phyloP scores from a whole-genome alignment of 2,888 invertebrate genomes.

The Campopleginae sp. region DNA sequence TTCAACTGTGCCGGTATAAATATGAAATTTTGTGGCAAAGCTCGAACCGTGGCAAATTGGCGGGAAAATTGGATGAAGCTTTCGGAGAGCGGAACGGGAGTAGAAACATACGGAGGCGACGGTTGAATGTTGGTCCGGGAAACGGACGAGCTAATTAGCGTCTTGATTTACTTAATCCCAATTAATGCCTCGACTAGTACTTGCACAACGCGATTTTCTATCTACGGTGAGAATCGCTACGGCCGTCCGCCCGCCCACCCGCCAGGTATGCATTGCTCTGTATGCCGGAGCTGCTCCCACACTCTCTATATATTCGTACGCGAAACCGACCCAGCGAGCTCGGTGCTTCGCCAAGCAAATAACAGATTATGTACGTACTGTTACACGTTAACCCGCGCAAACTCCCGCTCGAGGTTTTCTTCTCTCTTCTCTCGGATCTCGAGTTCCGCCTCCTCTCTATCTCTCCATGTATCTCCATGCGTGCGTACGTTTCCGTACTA shows the following conservation, averaged over 20 bases:
- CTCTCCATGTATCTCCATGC: neutral
- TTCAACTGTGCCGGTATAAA: constrained; percentile 59
- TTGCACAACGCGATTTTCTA: constrained; percentile 66
- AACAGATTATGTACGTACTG: constrained; percentile 82
- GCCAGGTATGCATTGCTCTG: constrained; percentile 8
- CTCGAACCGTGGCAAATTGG: constrained; percentile 72
- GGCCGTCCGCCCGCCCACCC: constrained; percentile 10
- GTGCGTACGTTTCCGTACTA: constrained; percentile 11
- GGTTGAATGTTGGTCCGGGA: constrained; percentile 67
- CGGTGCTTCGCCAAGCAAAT: constrained; percentile 80
- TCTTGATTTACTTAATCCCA: constrained; percentile 85
- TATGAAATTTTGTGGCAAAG: constrained; percentile 61
- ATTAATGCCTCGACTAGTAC: constrained; percentile 81
- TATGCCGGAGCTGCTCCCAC: constrained; percentile 44
- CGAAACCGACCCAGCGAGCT: constrained; percentile 70
- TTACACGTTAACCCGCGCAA: constrained; percentile 75
- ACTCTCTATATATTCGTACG: constrained; percentile 22
- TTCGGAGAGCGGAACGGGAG: constrained; percentile 60
- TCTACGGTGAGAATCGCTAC: constrained; percentile 10
- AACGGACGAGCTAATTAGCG: constrained; percentile 83
- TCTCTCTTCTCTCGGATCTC: constrained; percentile 39
- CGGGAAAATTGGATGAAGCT: constrained; percentile 75
- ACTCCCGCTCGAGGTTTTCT: constrained; percentile 57
- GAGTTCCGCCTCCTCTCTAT: constrained; percentile 3
- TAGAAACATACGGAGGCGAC: constrained; percentile 60